Percentiles rank a stretch among this genome's conserved stretches.
These are phyloP conservation scores for Trichomycterus rosablanca DNA, from an alignment of 2,113 vertebrate species.

Conservation along the genomic window DNA sequence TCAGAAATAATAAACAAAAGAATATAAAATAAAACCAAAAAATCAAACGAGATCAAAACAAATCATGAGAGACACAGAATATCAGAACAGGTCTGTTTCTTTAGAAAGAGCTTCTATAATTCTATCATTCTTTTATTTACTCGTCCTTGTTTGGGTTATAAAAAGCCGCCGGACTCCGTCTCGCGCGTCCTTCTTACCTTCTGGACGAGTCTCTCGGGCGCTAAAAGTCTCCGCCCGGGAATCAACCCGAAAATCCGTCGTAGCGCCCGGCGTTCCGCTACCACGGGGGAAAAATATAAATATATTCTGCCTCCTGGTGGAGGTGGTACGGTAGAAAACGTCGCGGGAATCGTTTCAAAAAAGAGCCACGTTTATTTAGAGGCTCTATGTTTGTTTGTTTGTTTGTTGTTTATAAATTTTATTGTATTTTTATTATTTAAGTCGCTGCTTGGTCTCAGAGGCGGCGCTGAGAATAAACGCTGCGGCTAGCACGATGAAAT, in stretches of 20 bases:
- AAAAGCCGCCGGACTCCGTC: conserved; percentile 47
- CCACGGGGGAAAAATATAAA: conserved; percentile 19
- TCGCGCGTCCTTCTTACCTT: conserved; percentile 67
- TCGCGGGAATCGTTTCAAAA: conserved; percentile 17
- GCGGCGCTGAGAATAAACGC: conserved; percentile 33
- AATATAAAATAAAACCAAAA: conserved; percentile 43
- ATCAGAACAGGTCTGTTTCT: conserved; percentile 58
- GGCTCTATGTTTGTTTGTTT: no score
- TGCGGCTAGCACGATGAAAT: conserved; percentile 51
- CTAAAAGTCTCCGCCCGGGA: conserved; percentile 47
- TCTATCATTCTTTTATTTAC: conserved; percentile 60
- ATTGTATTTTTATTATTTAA: no score
- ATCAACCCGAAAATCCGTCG: conserved; percentile 47
- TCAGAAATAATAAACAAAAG: conserved; percentile 44
- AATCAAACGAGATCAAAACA: conserved; percentile 66
- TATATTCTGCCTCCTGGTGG: conserved; percentile 43
- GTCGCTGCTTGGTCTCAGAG: background rate
- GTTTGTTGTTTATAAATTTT: no score
- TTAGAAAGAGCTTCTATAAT: conserved; percentile 72
- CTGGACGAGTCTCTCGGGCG: conserved; percentile 4
- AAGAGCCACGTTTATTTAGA: conserved; percentile 51
- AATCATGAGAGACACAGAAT: conserved; percentile 70
- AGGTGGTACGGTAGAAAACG: conserved; percentile 48
- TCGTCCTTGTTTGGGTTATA: conserved; percentile 61
- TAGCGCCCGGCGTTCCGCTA: conserved; percentile 51